Conservation (phyloP, 2,113 vertebrate species). For the Sarotherodon lohbergeri region DNA sequence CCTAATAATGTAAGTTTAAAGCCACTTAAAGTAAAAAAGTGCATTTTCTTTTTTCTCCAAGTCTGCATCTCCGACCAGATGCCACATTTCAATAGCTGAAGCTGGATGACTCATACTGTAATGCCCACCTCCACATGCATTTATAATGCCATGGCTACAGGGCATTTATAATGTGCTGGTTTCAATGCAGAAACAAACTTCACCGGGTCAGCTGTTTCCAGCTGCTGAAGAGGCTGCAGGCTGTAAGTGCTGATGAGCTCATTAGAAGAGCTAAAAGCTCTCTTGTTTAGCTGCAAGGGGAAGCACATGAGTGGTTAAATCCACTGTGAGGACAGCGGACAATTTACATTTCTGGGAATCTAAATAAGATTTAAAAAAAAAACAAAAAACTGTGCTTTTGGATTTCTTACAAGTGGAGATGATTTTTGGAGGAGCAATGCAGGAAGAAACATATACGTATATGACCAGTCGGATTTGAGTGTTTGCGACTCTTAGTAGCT, state of each 20-base stretch:
- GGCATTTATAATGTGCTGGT: not conserved
- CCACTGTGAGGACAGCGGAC: not conserved
- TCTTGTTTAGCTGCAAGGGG: not conserved
- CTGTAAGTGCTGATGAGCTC: not conserved
- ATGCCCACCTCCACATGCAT: conserved; percentile 7
- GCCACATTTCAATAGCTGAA: not conserved
- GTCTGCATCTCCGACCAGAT: not conserved
- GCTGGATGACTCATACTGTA: conserved; percentile 9
- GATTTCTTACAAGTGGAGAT: not conserved
- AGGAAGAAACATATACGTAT: not conserved
- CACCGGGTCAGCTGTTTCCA: not conserved
- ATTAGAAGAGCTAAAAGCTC: not conserved
- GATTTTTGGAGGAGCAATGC: not conserved
- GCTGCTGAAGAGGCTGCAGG: not conserved
- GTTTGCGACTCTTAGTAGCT: not conserved
- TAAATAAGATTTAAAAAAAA: fast-evolving
- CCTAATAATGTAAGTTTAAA: not conserved
- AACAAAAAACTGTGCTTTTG: not conserved
- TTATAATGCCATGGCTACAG: conserved; percentile 3
- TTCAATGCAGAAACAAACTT: not conserved
- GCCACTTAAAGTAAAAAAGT: not conserved
- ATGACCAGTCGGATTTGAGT: not conserved
- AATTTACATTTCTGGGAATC: not conserved
- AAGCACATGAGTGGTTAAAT: not conserved
- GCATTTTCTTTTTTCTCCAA: not conserved